Evolutionary conservation across 2,797 vertebrate genomes (phyloP), one percentile per base, ranked within the genome.

Genomic region (Sphaeramia orbicularis): DNA sequence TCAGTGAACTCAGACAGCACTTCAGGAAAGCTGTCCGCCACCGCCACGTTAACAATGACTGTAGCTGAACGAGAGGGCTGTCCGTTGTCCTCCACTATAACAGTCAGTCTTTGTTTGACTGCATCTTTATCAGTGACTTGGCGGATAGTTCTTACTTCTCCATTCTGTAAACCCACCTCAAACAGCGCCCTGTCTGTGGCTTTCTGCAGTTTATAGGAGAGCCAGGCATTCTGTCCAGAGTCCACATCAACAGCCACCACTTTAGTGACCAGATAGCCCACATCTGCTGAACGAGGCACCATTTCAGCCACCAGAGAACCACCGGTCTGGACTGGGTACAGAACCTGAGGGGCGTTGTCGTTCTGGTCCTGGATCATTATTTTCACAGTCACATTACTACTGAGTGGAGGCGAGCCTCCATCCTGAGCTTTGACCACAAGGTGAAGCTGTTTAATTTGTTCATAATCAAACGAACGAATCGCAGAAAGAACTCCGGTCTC

Each of bases 171-270:
- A 15, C 88, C 90, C 76, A 90, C 89, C 80, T 90, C 87, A 88
- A 89, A 91, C 66, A 91, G 85, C 51, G 85, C 80, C 14, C 87
- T 89, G 45, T 95, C 93, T 57, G 91, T 87, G 62, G 86, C 80
- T 79, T 93, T 94, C 59, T 92, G 67, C 10, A 94, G 86, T 84
- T 91, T 91, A 84, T 94, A 95, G 6, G 91, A 93, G 73, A 87
- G 89, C 85, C 86, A 87, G 65, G 80, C 81, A 0, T 86, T 80
- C 69, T 69, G 90, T 71, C 83, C 86, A 3, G 93, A 92, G 80
- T 95, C 94, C 80, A 85, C 89, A 89, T 95, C 94, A 10, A 94
- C 90, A 45, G 94, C 93, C 69, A 94, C 92, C 81, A 95, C 94
- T 75, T 95, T 94, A 62, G 94, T 93, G 43, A 95, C 93, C 68